A percentile compares a stretch with the other conserved stretches of the same genome.
These are phyloP conservation scores for Platyrinchus mystaceus DNA, from an alignment of 2,797 vertebrate genomes.

Conservation along the genomic window DNA sequence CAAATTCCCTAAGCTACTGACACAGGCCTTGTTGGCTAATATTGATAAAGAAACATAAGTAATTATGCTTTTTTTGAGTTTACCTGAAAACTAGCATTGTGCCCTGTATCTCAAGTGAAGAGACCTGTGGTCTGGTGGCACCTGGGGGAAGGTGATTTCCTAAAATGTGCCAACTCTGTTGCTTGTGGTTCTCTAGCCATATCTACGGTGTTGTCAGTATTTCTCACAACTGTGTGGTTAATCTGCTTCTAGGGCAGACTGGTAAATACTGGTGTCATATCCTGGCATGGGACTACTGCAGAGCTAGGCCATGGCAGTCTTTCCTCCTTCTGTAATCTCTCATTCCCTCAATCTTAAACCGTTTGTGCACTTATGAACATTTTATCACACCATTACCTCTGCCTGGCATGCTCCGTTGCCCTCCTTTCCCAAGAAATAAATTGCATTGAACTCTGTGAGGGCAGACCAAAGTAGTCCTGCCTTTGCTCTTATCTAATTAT, in stretches of 20 bases:
- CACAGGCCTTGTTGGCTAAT: not conserved
- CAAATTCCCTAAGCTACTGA: not conserved
- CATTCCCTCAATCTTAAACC: not conserved
- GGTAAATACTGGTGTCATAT: not conserved
- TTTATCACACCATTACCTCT: not conserved
- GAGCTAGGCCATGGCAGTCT: not conserved
- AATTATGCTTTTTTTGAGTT: not conserved
- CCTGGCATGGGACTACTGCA: not conserved
- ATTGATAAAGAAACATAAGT: not conserved
- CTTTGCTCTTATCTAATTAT: not conserved
- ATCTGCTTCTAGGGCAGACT: not conserved
- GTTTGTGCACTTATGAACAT: not conserved
- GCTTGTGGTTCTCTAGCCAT: not conserved
- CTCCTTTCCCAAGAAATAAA: conserved; percentile 17
- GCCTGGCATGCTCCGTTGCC: not conserved
- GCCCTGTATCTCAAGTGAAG: not conserved
- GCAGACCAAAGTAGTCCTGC: not conserved
- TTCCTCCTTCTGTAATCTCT: not conserved
- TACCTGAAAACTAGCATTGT: not conserved
- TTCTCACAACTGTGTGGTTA: not conserved
- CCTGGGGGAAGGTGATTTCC: not conserved
- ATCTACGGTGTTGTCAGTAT: not conserved
- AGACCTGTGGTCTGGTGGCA: not conserved
- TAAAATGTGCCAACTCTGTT: not conserved
- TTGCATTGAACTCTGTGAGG: not conserved